Conservation (phyloP, 2,797 vertebrate species). For the Linurgus olivaceus region DNA sequence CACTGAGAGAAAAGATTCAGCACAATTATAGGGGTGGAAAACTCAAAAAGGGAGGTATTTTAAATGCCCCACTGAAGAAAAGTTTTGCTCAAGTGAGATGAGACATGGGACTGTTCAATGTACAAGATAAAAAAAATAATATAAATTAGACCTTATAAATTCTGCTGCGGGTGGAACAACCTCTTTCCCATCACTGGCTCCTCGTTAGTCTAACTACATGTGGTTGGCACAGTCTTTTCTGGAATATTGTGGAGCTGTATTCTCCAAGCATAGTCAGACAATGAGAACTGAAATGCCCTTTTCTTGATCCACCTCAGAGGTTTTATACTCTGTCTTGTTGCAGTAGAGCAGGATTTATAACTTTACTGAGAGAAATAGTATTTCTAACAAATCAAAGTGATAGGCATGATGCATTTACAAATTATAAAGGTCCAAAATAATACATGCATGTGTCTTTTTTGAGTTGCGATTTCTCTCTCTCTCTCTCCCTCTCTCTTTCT, state of each 20-base stretch:
- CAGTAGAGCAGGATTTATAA: not conserved
- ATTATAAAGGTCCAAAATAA: not conserved
- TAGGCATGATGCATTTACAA: not conserved
- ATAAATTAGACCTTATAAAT: not conserved
- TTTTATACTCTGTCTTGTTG: not conserved
- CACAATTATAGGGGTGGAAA: not conserved
- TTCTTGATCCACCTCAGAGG: not conserved
- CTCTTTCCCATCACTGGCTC: not conserved
- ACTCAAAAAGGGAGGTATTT: not conserved
- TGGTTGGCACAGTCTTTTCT: not conserved
- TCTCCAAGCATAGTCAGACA: not conserved
- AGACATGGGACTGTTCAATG: not conserved
- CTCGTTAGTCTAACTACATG: not conserved
- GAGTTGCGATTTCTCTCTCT: not conserved
- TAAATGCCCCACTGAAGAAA: not conserved
- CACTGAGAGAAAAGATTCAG: not conserved
- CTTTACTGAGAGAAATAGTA: not conserved
- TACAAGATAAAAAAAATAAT: not conserved
- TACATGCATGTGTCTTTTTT: not conserved
- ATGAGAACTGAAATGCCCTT: not conserved
- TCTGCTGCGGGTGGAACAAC: not conserved
- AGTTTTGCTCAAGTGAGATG: fast-evolving
- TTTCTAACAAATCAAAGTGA: not conserved
- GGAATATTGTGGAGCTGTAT: not conserved
- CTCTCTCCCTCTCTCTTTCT: not conserved